Base-by-base conservation (phyloP, 2,797 vertebrate species). In the Danio jaintianensis region DNA sequence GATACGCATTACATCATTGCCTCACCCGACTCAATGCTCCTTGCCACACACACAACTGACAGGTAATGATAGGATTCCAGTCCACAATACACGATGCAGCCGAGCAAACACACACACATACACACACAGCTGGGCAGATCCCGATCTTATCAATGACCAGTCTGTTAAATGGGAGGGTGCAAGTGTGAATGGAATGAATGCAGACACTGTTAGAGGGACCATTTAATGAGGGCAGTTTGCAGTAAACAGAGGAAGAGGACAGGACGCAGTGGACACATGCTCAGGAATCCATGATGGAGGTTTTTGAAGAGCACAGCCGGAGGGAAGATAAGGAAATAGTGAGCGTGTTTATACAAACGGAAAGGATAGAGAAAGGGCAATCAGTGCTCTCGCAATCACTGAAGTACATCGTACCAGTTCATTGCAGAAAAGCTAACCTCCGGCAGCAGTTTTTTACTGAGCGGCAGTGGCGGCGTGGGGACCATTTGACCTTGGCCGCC, bases 1-100 rank as follows among this genome's bases (percentile, higher is more conserved):
- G 82, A 85, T 83, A 83, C 69, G 76, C 85, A 86, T 86, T 85
- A 86, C 85, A 82, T 86, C 85, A 86, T 85, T 72, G 81, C 81
- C 81, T 80, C 81, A 77, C 71, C 79, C 74, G 69, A 71, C 73
- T 80, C 73, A 53, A 80, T 61, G 72, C 72, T 77, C 79, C 59
- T 63, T 66, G 75, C 81, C 80, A 82, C 78, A 81, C 80, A 80
- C 76, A 76, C 78, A 74, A 86, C 82, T 83, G 85, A 82, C 82
- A 85, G 70, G 81, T 70, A 81, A 83, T 79, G 85, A 85, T 86
- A 82, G 74, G 74, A 79, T 75, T 81, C 55, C 13, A 70, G 80
- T 79, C 78, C 75, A 81, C 62, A 59, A 76, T 53, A 78, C 61
- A 70, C 20, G 22, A 81, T 82, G 67, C 69, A 75, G 56, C 61